phyloP scores from a whole-genome alignment of 2,113 vertebrate genomes.

The Maccullochella peelii region DNA sequence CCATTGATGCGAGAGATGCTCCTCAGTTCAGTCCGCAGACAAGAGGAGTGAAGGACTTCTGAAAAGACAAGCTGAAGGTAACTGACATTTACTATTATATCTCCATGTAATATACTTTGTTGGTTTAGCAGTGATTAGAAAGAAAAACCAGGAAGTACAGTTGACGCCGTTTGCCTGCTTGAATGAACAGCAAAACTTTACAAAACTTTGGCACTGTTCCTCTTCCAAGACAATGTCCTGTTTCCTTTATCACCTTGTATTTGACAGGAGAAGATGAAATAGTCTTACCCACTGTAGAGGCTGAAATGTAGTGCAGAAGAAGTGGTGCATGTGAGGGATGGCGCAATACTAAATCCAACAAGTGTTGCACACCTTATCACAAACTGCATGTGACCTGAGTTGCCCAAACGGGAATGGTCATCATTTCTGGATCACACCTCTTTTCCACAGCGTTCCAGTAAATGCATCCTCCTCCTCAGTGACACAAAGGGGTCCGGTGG shows the following conservation, averaged over 20 bases:
- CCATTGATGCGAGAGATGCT: slow-evolving; percentile 81
- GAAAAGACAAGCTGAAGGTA: slow-evolving; percentile 44
- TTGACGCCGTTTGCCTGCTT: not conserved
- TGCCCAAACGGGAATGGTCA: slow-evolving; percentile 67
- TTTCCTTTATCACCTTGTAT: not conserved
- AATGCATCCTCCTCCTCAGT: slow-evolving; percentile 69
- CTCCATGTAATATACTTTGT: not conserved
- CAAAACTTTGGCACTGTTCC: not conserved
- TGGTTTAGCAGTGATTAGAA: not conserved
- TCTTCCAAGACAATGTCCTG: not conserved
- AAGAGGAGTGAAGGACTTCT: slow-evolving; percentile 52
- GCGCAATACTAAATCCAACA: slow-evolving; percentile 37
- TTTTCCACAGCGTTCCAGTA: slow-evolving; percentile 53
- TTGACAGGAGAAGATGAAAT: slow-evolving; percentile 5
- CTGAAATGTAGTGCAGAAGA: slow-evolving; percentile 29
- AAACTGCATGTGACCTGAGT: slow-evolving; percentile 61
- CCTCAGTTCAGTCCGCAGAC: slow-evolving; percentile 57
- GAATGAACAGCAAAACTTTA: not conserved
- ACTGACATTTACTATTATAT: not conserved
- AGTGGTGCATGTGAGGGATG: slow-evolving; percentile 31
- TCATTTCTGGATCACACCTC: slow-evolving; percentile 68
- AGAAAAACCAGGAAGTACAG: not conserved
- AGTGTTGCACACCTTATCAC: slow-evolving; percentile 47
- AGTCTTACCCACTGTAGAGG: slow-evolving; percentile 62
- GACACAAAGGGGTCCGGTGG: slow-evolving; percentile 38